Percentiles rank a stretch among this genome's conserved stretches.
phyloP scores from a whole-genome alignment of 2,113 vertebrate genomes.

The Silurus glanis region DNA sequence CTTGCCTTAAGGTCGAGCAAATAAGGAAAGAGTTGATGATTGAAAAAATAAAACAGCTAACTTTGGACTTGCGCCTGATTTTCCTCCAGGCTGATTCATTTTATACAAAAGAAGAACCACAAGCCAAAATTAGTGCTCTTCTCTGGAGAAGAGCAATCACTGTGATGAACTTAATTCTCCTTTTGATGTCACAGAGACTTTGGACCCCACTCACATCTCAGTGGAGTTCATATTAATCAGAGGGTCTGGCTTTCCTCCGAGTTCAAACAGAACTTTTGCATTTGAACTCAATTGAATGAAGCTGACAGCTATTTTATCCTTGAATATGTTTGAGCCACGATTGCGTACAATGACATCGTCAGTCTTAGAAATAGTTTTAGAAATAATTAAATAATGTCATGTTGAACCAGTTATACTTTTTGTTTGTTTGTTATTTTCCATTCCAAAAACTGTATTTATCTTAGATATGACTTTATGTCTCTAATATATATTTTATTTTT shows the following conservation, averaged over 20 bases:
- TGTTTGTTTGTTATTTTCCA: not conserved
- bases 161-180: not conserved
- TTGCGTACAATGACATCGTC: not conserved
- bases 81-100: not conserved
- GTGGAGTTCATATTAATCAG: constrained; percentile 1
- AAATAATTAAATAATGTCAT: constrained; percentile 10
- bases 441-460: not conserved
- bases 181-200: not conserved
- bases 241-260: not conserved
- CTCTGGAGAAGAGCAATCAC: not conserved
- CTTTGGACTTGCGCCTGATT: not conserved
- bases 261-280: not conserved
- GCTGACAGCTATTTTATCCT: not conserved
- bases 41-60: not conserved
- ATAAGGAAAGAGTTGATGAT: not conserved
- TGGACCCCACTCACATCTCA: not conserved
- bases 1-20: not conserved
- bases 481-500: no score
- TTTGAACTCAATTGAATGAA: not conserved
- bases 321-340: not conserved
- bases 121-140: constrained; percentile 4
- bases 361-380: not conserved
- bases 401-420: not conserved
- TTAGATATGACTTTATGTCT: not conserved
- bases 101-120: not conserved